These are phyloP conservation scores for Halichoerus grypus DNA, from an alignment of 2,113 vertebrate species.

Conservation along the genomic window DNA sequence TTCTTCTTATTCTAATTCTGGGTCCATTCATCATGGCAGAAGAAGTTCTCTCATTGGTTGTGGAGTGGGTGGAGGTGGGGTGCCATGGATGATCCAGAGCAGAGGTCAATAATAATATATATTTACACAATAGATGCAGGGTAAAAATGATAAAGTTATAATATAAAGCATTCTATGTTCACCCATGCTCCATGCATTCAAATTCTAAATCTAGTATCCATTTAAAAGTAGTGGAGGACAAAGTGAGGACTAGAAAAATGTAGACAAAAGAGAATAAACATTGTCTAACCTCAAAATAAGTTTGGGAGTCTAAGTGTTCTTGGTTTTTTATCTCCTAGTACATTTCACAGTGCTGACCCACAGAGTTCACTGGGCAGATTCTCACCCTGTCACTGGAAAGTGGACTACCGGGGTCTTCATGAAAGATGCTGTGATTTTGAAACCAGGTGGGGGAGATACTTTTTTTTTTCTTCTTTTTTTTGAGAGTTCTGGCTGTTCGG, in stretches of 20 bases:
- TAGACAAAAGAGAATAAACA: conserved; percentile 17
- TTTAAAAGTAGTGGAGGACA: conserved; percentile 47
- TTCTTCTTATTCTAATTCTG: conserved; percentile 77
- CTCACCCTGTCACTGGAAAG: neutral
- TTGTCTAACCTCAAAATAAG: conserved; percentile 32
- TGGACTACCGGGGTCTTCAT: conserved; percentile 42
- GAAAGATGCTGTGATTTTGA: conserved; percentile 75
- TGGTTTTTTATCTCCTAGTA: conserved; percentile 65
- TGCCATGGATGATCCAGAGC: conserved; percentile 43
- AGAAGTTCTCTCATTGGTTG: conserved; percentile 70
- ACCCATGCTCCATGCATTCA: neutral
- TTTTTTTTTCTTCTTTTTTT: neutral
- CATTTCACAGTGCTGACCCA: conserved; percentile 46
- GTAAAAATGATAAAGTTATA: conserved; percentile 63
- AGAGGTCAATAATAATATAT: conserved; percentile 77
- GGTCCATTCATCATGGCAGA: conserved; percentile 89
- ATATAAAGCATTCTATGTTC: conserved; percentile 3
- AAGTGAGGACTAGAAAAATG: conserved; percentile 43
- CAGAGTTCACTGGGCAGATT: conserved; percentile 40
- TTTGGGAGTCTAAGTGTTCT: conserved; percentile 22
- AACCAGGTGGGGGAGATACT: conserved; percentile 60
- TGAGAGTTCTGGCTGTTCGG: neutral
- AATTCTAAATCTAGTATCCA: conserved; percentile 20
- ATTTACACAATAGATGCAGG: conserved; percentile 68
- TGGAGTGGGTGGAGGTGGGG: conserved; percentile 53